Base-by-base conservation (phyloP, 2,797 vertebrate species). In the Halcyon leucocephala region DNA sequence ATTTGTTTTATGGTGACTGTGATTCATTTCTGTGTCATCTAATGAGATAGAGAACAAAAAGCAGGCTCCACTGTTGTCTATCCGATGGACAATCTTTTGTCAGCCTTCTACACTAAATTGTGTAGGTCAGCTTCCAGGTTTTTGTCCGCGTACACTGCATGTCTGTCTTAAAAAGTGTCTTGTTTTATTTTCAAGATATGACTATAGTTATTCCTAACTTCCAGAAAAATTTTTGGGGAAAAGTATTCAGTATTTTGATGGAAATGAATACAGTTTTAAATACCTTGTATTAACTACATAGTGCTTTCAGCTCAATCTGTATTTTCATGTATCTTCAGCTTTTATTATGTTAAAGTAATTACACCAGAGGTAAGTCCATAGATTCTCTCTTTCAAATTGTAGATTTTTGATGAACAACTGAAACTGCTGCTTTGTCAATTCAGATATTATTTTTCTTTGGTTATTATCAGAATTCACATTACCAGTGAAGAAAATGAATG, bases 71-170 rank as follows among this genome's bases (percentile, higher is more conserved):
- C 3, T 2, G 1, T 9, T 39, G 5, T 14, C 55, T 58, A 0
- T 41, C 14, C 39, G 26, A 31, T 35, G 42, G 20, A 33, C 1
- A 4, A 17, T 14, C 33, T 70, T 83, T 83, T 72, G 44, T 12
- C 39, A 33, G 42, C 37, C 33, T 48, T 64, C 39, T 69, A 6
- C 25, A 64, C 2, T 28, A 48, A 52, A 60, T 17, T 46, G 3
- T 16, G 12, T 3, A 25, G 7, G 19, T 17, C 1, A 1, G 8
- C 17, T 44, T 82, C 25, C 51, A 4, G 39, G 19, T 57, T 10
- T 19, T 41, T 14, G 15, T 73, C 16, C 8, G 21, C 3, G 14
- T 31, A 25, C 15, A 60, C 5, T 0, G 0, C 25, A 48, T 11
- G 10, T 57, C 44, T 77, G 18, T 11, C 44, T 64, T 21, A 24